Conservation (phyloP, 2,797 vertebrate genomes). For the Anniella stebbinsi region DNA sequence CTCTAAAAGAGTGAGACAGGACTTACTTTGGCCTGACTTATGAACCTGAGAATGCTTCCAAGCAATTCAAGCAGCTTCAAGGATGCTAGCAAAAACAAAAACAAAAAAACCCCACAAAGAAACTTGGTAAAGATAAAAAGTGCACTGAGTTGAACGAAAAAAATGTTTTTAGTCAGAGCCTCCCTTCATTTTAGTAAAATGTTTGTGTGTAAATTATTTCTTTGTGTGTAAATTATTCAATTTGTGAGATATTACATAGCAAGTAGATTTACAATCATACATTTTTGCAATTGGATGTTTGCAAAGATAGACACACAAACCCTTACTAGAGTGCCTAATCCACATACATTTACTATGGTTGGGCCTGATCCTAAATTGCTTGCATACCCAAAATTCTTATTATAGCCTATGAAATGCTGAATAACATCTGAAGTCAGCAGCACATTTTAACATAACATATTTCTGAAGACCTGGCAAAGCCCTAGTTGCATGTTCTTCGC, state of each 20-base stretch:
- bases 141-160: neutral
- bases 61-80: constrained; percentile 14
- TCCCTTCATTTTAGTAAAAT: constrained; percentile 27
- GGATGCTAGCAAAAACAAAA: no score
- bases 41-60: constrained; percentile 1
- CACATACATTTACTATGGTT: neutral
- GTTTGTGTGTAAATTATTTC: no score
- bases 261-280: constrained; percentile 26
- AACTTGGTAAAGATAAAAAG: neutral
- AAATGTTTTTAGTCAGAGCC: neutral
- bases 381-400: neutral
- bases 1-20: no score
- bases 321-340: constrained; percentile 1
- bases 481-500: neutral
- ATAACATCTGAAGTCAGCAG: neutral
- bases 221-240: constrained; percentile 19
- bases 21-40: constrained; percentile 7
- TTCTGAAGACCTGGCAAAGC: neutral
- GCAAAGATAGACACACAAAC: neutral
- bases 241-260: constrained; percentile 8
- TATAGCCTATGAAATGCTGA: constrained; percentile 19
- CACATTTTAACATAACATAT: constrained; percentile 12
- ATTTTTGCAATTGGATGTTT: neutral
- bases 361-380: constrained; percentile 1
- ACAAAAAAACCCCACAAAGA: no score